These are phyloP conservation scores for Gasterosteus aculeatus DNA, from an alignment of 2,113 vertebrate species.

Conservation along the genomic window DNA sequence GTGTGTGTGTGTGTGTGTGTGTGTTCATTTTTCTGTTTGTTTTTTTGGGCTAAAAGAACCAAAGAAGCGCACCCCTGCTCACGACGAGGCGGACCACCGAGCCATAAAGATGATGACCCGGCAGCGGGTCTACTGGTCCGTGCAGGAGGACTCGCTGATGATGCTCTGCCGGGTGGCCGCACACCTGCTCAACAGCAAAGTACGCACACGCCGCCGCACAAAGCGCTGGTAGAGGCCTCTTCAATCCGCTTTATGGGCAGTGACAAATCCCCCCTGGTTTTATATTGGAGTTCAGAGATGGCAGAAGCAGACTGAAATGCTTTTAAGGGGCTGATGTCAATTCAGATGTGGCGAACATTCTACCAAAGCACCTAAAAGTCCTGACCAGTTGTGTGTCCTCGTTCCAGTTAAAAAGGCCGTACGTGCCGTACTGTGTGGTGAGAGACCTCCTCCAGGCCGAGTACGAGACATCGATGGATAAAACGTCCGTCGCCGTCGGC, in stretches of 20 bases:
- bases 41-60: constrained; percentile 31
- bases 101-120: constrained; percentile 93
- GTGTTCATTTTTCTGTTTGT: neutral
- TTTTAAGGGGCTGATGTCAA: too few relatives aligned
- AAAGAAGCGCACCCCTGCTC: constrained; percentile 76
- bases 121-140: constrained; percentile 90
- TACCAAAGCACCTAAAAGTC: neutral
- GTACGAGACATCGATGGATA: constrained; percentile 91
- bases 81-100: constrained; percentile 89
- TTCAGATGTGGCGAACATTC: too few relatives aligned
- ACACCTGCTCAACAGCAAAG: constrained; percentile 92
- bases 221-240: too few relatives aligned
- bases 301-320: neutral
- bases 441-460: constrained; percentile 91
- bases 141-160: constrained; percentile 92
- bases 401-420: constrained; percentile 87
- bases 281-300: neutral
- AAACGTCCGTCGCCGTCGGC: constrained; percentile 91
- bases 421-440: constrained; percentile 91
- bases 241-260: neutral
- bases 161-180: constrained; percentile 93
- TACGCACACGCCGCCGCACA: constrained; percentile 39
- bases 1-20: neutral
- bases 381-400: neutral
- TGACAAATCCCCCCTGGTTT: neutral